Conservation (phyloP, 2,113 vertebrate species). For the Toxostoma redivivum region DNA sequence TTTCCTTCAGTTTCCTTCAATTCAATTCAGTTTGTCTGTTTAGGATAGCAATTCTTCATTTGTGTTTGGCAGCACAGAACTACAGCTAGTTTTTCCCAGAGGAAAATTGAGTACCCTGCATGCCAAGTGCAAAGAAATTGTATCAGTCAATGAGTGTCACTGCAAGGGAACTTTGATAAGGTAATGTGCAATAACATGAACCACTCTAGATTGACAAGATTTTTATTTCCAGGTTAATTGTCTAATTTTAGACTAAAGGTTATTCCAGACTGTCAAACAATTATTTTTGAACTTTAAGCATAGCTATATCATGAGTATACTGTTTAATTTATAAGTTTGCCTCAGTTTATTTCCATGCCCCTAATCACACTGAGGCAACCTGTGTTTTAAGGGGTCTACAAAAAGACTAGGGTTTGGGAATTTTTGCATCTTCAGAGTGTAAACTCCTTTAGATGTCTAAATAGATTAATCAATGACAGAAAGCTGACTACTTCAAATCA, state of each 20-base stretch:
- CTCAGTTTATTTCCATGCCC: background rate
- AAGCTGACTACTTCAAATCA: background rate
- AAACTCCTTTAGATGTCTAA: background rate
- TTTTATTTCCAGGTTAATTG: background rate
- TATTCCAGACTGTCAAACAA: background rate
- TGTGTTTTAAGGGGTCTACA: background rate
- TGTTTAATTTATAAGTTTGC: background rate
- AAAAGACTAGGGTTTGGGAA: background rate
- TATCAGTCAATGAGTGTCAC: background rate
- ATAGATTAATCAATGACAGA: background rate
- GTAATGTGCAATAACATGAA: background rate
- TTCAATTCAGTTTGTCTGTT: background rate
- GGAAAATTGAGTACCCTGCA: background rate
- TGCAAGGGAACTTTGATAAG: background rate
- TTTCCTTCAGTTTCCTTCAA: background rate
- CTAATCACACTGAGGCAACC: background rate
- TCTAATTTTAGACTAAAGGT: background rate
- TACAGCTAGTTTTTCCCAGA: background rate
- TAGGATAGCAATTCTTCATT: background rate
- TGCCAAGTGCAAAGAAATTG: background rate
- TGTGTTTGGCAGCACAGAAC: background rate
- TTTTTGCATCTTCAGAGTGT: background rate
- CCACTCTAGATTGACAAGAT: background rate
- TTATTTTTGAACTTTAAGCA: background rate
- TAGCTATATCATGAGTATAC: background rate